phyloP scores from a whole-genome alignment of 2,888 invertebrate species.

The Dicycla oo region DNA sequence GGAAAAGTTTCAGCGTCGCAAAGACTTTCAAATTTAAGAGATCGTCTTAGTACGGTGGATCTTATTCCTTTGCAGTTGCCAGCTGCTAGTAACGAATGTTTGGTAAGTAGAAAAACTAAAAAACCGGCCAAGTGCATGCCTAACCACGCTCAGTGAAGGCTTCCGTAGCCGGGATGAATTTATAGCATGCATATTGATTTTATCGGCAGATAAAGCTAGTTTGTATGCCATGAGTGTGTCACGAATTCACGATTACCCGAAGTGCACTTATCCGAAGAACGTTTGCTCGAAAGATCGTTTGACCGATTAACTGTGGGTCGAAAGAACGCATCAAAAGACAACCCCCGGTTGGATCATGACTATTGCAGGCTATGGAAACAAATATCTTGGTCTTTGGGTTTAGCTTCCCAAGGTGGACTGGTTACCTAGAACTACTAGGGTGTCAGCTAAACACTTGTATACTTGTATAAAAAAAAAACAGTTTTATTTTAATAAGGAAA shows the following conservation, averaged over 20 bases:
- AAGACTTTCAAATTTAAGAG: constrained; percentile 83
- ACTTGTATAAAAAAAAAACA: too few relatives aligned
- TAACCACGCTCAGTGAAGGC: neutral
- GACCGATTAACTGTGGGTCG: neutral
- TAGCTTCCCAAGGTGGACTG: neutral
- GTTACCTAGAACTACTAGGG: neutral
- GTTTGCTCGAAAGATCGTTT: neutral
- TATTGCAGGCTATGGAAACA: neutral
- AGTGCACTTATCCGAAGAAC: neutral
- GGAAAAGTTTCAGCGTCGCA: constrained; percentile 86
- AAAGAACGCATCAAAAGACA: neutral
- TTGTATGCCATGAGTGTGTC: constrained; percentile 3
- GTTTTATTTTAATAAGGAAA: too few relatives aligned
- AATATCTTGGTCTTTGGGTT: neutral
- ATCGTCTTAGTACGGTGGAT: constrained; percentile 84
- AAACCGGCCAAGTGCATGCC: neutral
- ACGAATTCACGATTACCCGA: neutral
- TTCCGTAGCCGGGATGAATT: neutral
- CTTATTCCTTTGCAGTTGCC: constrained; percentile 85
- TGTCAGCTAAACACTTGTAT: too few relatives aligned
- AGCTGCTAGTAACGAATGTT: constrained; percentile 78
- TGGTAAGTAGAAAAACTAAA: constrained; percentile 69
- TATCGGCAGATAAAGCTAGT: neutral
- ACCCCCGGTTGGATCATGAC: neutral
- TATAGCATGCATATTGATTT: constrained; percentile 4